Evolutionary conservation across 2,888 invertebrate species (phyloP).

Genomic region (Phalera bucephala): DNA sequence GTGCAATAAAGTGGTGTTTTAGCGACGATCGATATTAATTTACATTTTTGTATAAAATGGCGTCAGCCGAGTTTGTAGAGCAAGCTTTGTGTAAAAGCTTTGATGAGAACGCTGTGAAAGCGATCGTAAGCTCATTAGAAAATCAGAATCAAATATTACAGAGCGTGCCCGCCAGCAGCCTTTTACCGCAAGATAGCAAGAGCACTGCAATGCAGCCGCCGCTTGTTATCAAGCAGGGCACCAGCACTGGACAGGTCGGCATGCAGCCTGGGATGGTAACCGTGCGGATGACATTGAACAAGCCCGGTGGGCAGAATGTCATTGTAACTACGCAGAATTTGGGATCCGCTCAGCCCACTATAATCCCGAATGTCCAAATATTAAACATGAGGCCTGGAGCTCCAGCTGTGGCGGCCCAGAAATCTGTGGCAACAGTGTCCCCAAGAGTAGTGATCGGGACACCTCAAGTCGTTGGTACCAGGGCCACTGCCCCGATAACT

Average conservation of each 20-base stretch:
- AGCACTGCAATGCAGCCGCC: constrained; percentile 71
- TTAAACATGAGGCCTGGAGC: constrained; percentile 91
- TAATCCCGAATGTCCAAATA: constrained; percentile 91
- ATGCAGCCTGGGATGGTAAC: constrained; percentile 84
- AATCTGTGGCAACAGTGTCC: constrained; percentile 89
- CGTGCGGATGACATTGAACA: constrained; percentile 85
- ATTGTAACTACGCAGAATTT: constrained; percentile 84
- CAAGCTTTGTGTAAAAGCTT: constrained; percentile 95
- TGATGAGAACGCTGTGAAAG: constrained; percentile 94
- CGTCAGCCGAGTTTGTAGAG: constrained; percentile 96
- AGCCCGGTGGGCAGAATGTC: constrained; percentile 78
- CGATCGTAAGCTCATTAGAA: constrained; percentile 93
- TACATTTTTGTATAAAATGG: constrained; percentile 91
- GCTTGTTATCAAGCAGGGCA: constrained; percentile 73
- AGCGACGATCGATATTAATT: too few species aligned
- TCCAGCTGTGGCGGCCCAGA: constrained; percentile 86
- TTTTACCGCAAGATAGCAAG: constrained; percentile 48
- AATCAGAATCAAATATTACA: constrained; percentile 79
- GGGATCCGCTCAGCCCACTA: constrained; percentile 84
- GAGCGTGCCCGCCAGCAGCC: constrained; percentile 73
- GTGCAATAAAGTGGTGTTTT: too few species aligned
- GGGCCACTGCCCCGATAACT: constrained; percentile 92
- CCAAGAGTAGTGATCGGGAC: constrained; percentile 92
- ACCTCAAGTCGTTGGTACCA: constrained; percentile 91
- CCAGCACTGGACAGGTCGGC: too few species aligned